Conservation (phyloP, 2,888 invertebrate species). For the Sinohyriopsis cumingii region DNA sequence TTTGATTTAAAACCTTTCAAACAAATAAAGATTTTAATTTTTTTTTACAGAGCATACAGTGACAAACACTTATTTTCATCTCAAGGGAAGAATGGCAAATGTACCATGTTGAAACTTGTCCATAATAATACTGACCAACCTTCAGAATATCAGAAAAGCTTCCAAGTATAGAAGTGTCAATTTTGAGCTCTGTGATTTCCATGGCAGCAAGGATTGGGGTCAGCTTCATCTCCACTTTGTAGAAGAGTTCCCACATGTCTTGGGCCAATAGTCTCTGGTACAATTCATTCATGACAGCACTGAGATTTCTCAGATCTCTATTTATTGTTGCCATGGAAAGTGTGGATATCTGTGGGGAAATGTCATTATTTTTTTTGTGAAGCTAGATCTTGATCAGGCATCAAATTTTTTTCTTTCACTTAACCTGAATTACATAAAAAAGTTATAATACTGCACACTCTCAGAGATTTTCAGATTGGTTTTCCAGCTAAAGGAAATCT, state of each 20-base stretch:
- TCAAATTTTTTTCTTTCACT: no score
- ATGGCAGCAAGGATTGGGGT: slow-evolving; percentile 59
- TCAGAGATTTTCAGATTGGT: no score
- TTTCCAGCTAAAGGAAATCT: no score
- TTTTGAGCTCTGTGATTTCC: slow-evolving; percentile 50
- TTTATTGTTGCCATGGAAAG: not conserved
- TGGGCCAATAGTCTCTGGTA: slow-evolving; percentile 37
- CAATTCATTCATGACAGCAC: slow-evolving; percentile 32
- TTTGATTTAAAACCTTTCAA: no score
- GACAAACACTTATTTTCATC: no score
- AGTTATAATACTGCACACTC: no score
- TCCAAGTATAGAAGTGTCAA: slow-evolving; percentile 50
- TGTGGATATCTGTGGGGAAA: not conserved
- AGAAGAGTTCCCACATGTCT: slow-evolving; percentile 54
- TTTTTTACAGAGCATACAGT: no score
- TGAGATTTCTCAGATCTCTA: slow-evolving; percentile 11
- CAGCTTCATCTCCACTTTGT: slow-evolving; percentile 56
- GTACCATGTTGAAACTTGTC: not conserved
- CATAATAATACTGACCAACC: slow-evolving; percentile 29
- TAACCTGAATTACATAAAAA: no score
- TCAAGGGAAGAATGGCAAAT: not conserved
- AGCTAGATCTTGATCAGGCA: no score
- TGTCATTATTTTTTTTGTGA: not conserved
- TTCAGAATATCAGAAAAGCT: slow-evolving; percentile 57
- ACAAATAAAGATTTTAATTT: no score